Conservation (phyloP, 2,113 vertebrate species). For the Marmota monax region DNA sequence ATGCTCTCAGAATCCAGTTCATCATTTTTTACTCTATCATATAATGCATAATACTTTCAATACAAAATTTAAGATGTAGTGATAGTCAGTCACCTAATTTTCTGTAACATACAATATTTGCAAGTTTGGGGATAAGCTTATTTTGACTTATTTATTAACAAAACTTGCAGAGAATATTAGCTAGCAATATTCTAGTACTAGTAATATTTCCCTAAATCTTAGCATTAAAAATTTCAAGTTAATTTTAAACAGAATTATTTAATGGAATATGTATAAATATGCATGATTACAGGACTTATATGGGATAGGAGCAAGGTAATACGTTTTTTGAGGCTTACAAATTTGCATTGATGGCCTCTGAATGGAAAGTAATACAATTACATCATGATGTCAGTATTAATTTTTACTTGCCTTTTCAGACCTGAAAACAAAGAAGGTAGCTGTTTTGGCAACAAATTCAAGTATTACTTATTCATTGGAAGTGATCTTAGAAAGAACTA, state of each 20-base stretch:
- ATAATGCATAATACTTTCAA: neutral
- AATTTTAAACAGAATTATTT: conserved; percentile 17
- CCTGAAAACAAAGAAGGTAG: neutral
- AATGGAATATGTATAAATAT: conserved; percentile 2
- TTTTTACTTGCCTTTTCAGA: neutral
- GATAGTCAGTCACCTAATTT: conserved; percentile 48
- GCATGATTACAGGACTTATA: neutral
- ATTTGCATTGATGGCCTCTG: neutral
- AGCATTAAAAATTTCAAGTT: conserved; percentile 31
- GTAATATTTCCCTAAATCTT: conserved; percentile 19
- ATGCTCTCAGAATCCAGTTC: conserved; percentile 7
- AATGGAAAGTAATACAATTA: neutral
- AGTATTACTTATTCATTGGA: neutral
- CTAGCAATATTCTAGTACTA: neutral
- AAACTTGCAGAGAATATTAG: conserved; percentile 24
- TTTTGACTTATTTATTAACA: conserved; percentile 49
- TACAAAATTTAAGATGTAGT: conserved; percentile 5
- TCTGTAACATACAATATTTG: neutral
- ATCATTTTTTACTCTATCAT: neutral
- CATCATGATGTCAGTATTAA: neutral
- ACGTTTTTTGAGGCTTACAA: neutral
- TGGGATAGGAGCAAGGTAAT: neutral
- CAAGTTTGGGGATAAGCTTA: neutral
- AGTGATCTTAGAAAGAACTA: neutral
- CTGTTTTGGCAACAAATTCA: neutral